phyloP scores from a whole-genome alignment of 2,113 vertebrate genomes.

The Mustela nigripes region DNA sequence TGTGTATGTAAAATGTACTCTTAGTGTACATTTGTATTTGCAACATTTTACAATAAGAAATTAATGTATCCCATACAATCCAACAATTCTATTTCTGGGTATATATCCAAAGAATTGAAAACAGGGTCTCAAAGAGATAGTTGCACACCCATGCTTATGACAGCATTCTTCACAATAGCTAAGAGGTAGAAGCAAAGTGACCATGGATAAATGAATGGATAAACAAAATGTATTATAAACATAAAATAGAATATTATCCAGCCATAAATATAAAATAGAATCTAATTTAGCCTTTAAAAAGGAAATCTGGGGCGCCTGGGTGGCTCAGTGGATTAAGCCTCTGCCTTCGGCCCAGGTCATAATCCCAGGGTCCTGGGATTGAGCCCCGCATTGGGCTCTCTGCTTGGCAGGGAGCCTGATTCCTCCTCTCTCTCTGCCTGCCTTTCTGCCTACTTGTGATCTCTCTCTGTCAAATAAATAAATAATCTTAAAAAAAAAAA shows the following conservation, averaged over 20 bases:
- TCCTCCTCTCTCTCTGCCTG: too few species aligned
- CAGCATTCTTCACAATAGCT: neutral
- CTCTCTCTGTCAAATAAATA: too few species aligned
- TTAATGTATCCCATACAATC: neutral
- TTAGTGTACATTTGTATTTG: neutral
- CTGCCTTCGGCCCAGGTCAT: neutral
- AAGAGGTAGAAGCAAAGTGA: neutral
- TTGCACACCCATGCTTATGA: neutral
- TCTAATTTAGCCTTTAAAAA: neutral
- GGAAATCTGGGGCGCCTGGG: neutral
- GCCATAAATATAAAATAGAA: neutral
- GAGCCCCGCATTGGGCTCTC: too few species aligned
- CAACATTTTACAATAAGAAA: constrained; percentile 17
- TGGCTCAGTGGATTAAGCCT: neutral
- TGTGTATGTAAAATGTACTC: neutral
- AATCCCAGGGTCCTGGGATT: too few species aligned
- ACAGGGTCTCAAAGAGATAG: neutral
- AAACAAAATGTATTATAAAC: neutral
- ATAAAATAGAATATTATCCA: neutral
- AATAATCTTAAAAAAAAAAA: too few species aligned
- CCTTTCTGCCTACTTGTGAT: too few species aligned
- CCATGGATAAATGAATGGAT: neutral
- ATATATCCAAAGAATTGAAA: neutral
- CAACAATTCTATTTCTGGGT: neutral
- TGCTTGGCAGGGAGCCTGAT: too few species aligned